These are phyloP conservation scores for Cheirogaleus medius DNA, from an alignment of 2,113 vertebrate genomes.

Conservation along the genomic window DNA sequence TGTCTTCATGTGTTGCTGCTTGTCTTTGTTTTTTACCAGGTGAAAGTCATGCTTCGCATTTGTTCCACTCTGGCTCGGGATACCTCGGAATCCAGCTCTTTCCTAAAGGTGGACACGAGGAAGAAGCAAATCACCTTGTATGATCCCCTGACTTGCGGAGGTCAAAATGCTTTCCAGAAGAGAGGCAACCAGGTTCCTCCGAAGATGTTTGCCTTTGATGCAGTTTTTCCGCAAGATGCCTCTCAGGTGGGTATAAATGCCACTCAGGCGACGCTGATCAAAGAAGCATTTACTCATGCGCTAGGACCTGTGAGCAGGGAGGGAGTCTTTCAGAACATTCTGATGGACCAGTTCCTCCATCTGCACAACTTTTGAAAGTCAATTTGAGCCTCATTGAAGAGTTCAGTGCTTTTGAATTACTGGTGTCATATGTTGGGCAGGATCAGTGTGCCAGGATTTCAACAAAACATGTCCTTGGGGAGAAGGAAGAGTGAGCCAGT, in stretches of 20 bases:
- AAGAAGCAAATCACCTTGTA: slow-evolving; percentile 98
- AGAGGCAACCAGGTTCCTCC: slow-evolving; percentile 93
- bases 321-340: background rate
- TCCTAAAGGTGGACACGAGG: slow-evolving; percentile 96
- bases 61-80: slow-evolving; percentile 90
- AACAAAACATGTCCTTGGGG: background rate
- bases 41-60: slow-evolving; percentile 98
- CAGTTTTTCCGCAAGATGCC: slow-evolving; percentile 95
- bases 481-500: background rate
- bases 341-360: fast-evolving
- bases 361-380: background rate
- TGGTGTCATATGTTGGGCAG: background rate
- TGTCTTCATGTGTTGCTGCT: background rate
- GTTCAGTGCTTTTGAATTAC: background rate
- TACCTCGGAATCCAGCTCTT: slow-evolving; percentile 94
- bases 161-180: slow-evolving; percentile 90
- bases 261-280: fast-evolving
- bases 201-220: slow-evolving; percentile 99
- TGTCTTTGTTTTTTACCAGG: slow-evolving; percentile 84
- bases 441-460: background rate
- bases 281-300: background rate
- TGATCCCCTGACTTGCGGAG: slow-evolving; percentile 90
- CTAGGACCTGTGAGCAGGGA: background rate
- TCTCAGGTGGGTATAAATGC: slow-evolving; percentile 89
- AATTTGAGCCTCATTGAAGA: background rate